These are phyloP conservation scores for Drosophila kurseongensis DNA, from an alignment of 1,140 invertebrate species.

Conservation along the genomic window DNA sequence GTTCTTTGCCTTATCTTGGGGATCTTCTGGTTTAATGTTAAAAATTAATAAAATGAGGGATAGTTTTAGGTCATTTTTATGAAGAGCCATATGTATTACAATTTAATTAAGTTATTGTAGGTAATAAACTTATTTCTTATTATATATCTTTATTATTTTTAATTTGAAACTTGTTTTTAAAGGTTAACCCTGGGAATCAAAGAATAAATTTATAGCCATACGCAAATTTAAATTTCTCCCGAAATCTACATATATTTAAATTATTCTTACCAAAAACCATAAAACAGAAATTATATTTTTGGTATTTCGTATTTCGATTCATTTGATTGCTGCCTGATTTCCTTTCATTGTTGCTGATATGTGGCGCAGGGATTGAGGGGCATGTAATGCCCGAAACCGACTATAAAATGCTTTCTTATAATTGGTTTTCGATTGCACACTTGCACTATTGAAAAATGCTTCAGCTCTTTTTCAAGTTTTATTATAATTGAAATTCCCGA, in stretches of 20 bases:
- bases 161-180: too few species aligned
- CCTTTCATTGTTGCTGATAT: conserved; percentile 28
- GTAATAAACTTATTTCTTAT: too few species aligned
- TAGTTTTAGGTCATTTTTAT: too few species aligned
- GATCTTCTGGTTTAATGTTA: too few species aligned
- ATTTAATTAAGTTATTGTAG: too few species aligned
- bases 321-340: conserved; percentile 16
- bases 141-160: too few species aligned
- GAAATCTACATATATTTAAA: not conserved
- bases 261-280: not conserved
- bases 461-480: conserved; percentile 74
- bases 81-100: too few species aligned
- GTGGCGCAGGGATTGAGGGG: not conserved
- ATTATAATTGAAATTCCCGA: conserved; percentile 79
- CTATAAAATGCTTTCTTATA: conserved; percentile 83
- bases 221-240: too few species aligned
- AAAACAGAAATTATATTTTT: not conserved
- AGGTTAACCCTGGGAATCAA: too few species aligned
- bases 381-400: conserved; percentile 61
- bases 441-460: conserved; percentile 78
- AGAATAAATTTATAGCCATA: not conserved
- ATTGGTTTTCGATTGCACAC: conserved; percentile 79
- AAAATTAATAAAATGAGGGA: too few species aligned
- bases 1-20: too few species aligned
- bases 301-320: conserved; percentile 1